Evolutionary conservation across 2,113 vertebrate species (phyloP), one percentile per base, ranked within the genome.

Genomic region (Cygnus buccinator): DNA sequence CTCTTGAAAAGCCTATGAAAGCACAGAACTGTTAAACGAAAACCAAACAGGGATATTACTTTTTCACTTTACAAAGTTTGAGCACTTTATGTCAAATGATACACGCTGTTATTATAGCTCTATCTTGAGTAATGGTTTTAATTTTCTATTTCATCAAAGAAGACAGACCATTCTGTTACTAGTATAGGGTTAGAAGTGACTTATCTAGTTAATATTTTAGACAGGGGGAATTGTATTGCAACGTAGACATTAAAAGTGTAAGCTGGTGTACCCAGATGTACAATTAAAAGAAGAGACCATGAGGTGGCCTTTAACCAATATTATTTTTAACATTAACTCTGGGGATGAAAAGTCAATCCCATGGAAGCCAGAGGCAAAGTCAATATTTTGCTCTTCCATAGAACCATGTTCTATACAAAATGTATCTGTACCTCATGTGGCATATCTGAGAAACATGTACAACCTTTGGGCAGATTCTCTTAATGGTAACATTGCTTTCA

Each of bases 121-220:
- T 79, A 23, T 76, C 71, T 88, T 97, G 93, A 95, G 77, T 92
- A 96, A 97, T 75, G 78, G 81, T 66, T 95, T 95, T 94, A 96
- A 95, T 96, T 97, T 96, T 46, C 28, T 88, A 89, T 89, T 94
- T 96, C 61, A 84, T 92, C 92, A 93, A 75, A 55, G 26, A 9
- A 80, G 43, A 89, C 62, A 89, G 77, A 89, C 41, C 12, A 58
- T 8, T 90, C 68, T 44, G 25, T 44, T 84, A 23, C 25, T 84
- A 68, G 72, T 46, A 66, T 8, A 95, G 25, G 28, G 43, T 57
- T 68, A 82, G 44, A 91, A 90, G 50, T 89, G 73, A 90, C 73
- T 93, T 91, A 92, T 58, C 73, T 89, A 66, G 58, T 75, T 89
- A 94, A 77, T 95, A 95, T 67, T 94, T 94, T 74, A 86, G 91